These are phyloP conservation scores for Chymomyza procnemis DNA, from an alignment of 2,888 invertebrate species.

Conservation along the genomic window DNA sequence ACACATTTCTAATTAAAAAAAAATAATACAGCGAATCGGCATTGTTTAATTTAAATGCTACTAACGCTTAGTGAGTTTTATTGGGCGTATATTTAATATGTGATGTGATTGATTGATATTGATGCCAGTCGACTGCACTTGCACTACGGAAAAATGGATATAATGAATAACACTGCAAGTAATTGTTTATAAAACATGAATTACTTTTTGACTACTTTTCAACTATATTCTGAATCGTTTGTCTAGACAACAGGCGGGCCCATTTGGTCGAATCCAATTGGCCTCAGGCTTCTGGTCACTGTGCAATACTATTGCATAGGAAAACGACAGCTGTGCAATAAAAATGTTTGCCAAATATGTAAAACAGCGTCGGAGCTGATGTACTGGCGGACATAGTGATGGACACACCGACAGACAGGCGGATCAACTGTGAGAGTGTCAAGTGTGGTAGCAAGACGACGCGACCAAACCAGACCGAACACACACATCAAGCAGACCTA, in stretches of 20 bases:
- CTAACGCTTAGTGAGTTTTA: not conserved
- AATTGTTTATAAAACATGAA: not conserved
- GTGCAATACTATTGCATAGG: not conserved
- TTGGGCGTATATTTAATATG: slow-evolving; percentile 14
- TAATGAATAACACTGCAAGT: not conserved
- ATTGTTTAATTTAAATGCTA: not conserved
- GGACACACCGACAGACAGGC: not conserved
- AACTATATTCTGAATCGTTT: not conserved
- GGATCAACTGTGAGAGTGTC: not conserved
- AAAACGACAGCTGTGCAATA: slow-evolving; percentile 2
- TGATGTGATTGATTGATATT: slow-evolving; percentile 6
- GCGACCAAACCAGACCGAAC: not conserved
- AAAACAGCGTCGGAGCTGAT: not conserved
- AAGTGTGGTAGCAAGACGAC: not conserved
- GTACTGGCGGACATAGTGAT: not conserved
- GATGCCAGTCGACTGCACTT: not conserved
- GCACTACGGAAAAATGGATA: not conserved
- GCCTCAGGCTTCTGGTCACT: not conserved
- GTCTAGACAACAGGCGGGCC: not conserved
- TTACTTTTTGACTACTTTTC: not conserved
- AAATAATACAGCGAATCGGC: not conserved
- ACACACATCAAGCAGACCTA: too few species aligned
- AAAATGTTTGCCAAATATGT: not conserved
- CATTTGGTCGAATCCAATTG: not conserved
- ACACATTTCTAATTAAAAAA: slow-evolving; percentile 1